These are phyloP conservation scores for Meteorus colon DNA, from an alignment of 2,888 invertebrate species.

Conservation along the genomic window DNA sequence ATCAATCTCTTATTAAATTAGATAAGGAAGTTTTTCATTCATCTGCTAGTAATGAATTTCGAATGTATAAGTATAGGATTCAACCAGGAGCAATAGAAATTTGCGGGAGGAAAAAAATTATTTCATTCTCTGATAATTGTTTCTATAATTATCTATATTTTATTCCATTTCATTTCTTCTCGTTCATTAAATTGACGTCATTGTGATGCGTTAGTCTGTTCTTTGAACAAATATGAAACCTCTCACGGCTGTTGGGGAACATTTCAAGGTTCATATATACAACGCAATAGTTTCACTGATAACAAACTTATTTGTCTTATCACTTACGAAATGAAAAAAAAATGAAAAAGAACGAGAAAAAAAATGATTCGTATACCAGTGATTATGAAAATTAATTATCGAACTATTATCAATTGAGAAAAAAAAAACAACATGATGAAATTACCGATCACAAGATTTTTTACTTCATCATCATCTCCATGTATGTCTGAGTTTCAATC, in stretches of 20 bases:
- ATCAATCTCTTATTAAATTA: no score
- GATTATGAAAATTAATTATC: no score
- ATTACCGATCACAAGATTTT: not conserved
- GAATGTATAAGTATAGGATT: no score
- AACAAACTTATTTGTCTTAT: conserved; percentile 3
- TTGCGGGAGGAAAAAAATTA: no score
- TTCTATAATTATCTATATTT: no score
- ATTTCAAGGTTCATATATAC: not conserved
- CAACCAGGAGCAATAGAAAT: no score
- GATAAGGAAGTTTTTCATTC: no score
- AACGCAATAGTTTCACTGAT: not conserved
- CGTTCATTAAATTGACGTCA: not conserved
- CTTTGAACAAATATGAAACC: not conserved
- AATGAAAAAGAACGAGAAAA: not conserved
- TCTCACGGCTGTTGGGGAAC: not conserved
- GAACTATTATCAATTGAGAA: not conserved
- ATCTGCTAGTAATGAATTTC: no score
- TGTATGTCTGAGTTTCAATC: not conserved
- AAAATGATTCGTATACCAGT: no score
- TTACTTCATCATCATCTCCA: not conserved
- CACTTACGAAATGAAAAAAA: not conserved
- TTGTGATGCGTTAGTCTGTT: not conserved
- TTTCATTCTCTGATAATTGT: no score
- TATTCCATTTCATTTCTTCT: no score
- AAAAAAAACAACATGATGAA: not conserved